These are phyloP conservation scores for Drosophila guanche DNA, from an alignment of 1,140 invertebrate genomes.

Conservation along the genomic window DNA sequence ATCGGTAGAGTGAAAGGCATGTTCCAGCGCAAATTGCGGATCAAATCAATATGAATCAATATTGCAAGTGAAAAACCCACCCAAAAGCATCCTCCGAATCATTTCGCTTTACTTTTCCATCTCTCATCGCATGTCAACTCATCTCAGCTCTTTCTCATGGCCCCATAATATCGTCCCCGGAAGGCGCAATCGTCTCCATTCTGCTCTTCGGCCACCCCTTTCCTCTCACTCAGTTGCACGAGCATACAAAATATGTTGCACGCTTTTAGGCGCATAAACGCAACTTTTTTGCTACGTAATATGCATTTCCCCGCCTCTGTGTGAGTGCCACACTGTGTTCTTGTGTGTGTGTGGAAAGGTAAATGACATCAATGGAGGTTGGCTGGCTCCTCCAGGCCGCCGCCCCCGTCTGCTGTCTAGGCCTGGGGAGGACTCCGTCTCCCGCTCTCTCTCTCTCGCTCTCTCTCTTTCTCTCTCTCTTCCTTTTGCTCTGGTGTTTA, in stretches of 20 bases:
- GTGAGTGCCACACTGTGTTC: conserved; percentile 17
- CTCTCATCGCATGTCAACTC: too few relatives aligned
- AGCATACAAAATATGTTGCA: conserved; percentile 41
- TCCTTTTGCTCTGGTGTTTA: conserved; percentile 32
- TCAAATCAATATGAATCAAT: conserved; percentile 42
- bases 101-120: too few relatives aligned
- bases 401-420: conserved; percentile 2
- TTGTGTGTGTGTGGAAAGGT: conserved; percentile 56
- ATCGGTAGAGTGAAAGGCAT: too few relatives aligned
- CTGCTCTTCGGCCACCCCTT: too few relatives aligned
- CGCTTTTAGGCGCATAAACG: conserved; percentile 57
- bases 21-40: conserved; percentile 1
- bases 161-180: conserved; percentile 4
- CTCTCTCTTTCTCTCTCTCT: background rate
- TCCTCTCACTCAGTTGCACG: background rate
- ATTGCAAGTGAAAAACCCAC: conserved; percentile 1
- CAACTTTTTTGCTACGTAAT: conserved; percentile 48
- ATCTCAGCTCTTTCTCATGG: background rate
- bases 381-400: conserved; percentile 52
- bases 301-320: conserved; percentile 36
- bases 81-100: conserved; percentile 4
- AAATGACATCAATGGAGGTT: conserved; percentile 81
- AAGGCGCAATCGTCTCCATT: background rate
- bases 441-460: background rate
- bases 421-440: conserved; percentile 1